Conservation (phyloP, 2,888 invertebrate species). For the Hetaerina titia region DNA sequence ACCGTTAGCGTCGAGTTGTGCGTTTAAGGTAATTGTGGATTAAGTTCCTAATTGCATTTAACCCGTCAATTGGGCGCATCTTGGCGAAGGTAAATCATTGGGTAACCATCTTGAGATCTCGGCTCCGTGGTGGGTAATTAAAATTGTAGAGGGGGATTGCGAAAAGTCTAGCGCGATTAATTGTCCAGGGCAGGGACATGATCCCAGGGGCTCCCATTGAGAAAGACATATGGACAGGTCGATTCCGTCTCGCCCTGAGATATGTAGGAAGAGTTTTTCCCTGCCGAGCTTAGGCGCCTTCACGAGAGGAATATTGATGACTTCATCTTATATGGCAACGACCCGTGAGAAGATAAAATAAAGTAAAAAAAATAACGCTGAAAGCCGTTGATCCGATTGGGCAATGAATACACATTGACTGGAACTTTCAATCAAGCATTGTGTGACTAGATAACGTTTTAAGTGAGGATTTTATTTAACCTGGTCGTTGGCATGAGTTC, state of each 20-base stretch:
- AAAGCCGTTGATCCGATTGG: background rate
- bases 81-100: background rate
- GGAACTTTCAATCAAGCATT: background rate
- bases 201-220: slow-evolving; percentile 12
- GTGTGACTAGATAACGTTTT: background rate
- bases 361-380: background rate
- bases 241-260: background rate
- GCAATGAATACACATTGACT: background rate
- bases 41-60: background rate
- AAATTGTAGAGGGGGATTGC: background rate
- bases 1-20: background rate
- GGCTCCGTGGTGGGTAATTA: background rate
- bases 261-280: background rate
- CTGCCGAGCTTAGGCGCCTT: background rate
- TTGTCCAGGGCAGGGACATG: background rate
- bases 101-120: background rate
- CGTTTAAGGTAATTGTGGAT: background rate
- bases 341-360: background rate
- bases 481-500: background rate
- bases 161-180: background rate
- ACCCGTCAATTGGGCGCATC: slow-evolving; percentile 1
- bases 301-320: background rate
- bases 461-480: background rate
- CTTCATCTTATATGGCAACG: slow-evolving; percentile 4
- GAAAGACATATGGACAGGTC: background rate